Conservation (phyloP, 1,140 invertebrate genomes). For the Bactericera cockerelli region DNA sequence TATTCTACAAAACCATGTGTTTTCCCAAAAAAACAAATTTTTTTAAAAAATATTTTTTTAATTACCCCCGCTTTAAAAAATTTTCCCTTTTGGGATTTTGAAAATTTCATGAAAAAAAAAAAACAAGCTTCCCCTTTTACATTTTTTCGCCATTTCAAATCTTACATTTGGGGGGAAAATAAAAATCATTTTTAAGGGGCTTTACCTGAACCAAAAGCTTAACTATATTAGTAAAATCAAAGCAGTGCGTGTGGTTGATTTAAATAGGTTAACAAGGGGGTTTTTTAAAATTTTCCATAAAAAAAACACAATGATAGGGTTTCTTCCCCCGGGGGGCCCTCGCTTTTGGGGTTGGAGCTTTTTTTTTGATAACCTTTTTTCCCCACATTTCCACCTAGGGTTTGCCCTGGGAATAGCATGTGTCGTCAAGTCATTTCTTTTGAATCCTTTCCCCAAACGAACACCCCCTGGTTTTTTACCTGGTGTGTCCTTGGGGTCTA, state of each 20-base stretch:
- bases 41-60: neutral
- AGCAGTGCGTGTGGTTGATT: neutral
- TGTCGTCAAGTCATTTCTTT: constrained; percentile 55
- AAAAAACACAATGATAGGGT: constrained; percentile 34
- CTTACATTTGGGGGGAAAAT: too few relatives aligned
- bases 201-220: too few relatives aligned
- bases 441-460: constrained; percentile 59
- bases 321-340: constrained; percentile 37
- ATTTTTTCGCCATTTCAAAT: too few relatives aligned
- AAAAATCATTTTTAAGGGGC: too few relatives aligned
- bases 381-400: constrained; percentile 40
- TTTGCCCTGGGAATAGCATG: constrained; percentile 44
- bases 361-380: constrained; percentile 34
- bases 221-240: neutral
- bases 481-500: constrained; percentile 55
- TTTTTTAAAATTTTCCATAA: constrained; percentile 33
- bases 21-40: neutral
- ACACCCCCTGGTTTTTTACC: constrained; percentile 56
- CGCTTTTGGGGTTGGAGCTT: constrained; percentile 33
- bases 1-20: too few relatives aligned
- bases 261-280: constrained; percentile 30
- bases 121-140: too few relatives aligned
- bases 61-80: too few relatives aligned
- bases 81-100: too few relatives aligned
- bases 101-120: too few relatives aligned